Evolutionary conservation across 2,113 vertebrate genomes (phyloP).

Genomic region (Brachypteracias leptosomus): DNA sequence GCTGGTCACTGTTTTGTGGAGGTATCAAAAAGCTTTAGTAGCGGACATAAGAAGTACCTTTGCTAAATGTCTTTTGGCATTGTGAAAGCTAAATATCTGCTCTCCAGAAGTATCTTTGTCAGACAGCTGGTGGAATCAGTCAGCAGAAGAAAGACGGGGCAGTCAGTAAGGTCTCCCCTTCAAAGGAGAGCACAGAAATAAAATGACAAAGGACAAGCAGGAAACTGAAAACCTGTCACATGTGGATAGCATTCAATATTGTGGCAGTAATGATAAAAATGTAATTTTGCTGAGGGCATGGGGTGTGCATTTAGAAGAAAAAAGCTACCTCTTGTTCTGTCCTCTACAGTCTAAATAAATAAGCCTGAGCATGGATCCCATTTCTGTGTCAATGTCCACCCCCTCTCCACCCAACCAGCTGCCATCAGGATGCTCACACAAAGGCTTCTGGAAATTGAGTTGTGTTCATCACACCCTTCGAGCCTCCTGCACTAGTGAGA

Average conservation of each 20-base stretch:
- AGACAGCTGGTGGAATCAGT: conserved; percentile 2
- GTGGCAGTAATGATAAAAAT: neutral
- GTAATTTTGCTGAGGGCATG: neutral
- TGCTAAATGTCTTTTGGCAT: neutral
- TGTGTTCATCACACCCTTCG: neutral
- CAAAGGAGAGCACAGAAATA: neutral
- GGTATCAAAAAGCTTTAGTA: neutral
- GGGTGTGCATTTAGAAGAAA: neutral
- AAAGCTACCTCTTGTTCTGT: neutral
- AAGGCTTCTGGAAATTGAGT: neutral
- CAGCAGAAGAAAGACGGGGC: conserved; percentile 16
- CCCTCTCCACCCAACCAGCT: neutral
- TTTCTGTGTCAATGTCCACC: neutral
- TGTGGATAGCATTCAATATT: neutral
- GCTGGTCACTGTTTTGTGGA: neutral
- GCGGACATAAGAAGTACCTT: neutral
- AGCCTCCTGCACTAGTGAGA: neutral
- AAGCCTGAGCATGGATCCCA: neutral
- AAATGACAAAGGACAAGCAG: conserved; percentile 18
- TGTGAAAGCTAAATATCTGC: neutral
- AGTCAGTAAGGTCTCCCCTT: neutral
- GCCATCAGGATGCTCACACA: neutral
- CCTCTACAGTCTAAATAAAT: neutral
- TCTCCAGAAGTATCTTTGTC: conserved; percentile 12
- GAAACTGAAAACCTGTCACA: neutral